Conservation (phyloP, 1,140 invertebrate species). For the Gonioctena quinquepunctata region DNA sequence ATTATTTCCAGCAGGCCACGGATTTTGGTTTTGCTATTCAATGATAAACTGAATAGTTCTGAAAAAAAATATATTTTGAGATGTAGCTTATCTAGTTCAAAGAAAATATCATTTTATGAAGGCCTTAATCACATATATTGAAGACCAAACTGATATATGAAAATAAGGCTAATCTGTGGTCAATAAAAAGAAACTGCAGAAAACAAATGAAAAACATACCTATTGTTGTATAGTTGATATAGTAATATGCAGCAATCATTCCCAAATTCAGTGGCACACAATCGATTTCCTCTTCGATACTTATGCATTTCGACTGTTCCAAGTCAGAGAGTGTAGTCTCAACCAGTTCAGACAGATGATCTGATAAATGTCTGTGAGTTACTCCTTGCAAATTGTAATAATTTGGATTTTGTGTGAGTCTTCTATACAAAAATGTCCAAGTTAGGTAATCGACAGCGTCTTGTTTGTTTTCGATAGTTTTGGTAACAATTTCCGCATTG, state of each 20-base stretch:
- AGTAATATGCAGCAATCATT: constrained; percentile 99
- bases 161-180: no score
- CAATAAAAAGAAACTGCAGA: no score
- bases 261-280: constrained; percentile 94
- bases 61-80: constrained; percentile 38
- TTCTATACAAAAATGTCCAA: constrained; percentile 97
- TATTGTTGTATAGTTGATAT: constrained; percentile 99
- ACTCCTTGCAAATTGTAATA: constrained; percentile 98
- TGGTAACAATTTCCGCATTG: constrained; percentile 99
- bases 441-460: constrained; percentile 99
- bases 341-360: constrained; percentile 97
- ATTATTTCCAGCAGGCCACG: constrained; percentile 97
- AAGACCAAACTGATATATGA: no score
- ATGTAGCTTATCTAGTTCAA: no score
- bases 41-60: constrained; percentile 95
- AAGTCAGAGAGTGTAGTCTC: constrained; percentile 94
- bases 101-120: no score
- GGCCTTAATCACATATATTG: no score
- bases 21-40: constrained; percentile 98
- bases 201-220: constrained; percentile 69
- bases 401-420: constrained; percentile 98
- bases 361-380: constrained; percentile 94
- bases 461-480: constrained; percentile 99
- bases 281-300: constrained; percentile 98
- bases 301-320: constrained; percentile 98